Evolutionary conservation across 2,888 invertebrate species (phyloP).

Genomic region (Polydrusus cervinus): DNA sequence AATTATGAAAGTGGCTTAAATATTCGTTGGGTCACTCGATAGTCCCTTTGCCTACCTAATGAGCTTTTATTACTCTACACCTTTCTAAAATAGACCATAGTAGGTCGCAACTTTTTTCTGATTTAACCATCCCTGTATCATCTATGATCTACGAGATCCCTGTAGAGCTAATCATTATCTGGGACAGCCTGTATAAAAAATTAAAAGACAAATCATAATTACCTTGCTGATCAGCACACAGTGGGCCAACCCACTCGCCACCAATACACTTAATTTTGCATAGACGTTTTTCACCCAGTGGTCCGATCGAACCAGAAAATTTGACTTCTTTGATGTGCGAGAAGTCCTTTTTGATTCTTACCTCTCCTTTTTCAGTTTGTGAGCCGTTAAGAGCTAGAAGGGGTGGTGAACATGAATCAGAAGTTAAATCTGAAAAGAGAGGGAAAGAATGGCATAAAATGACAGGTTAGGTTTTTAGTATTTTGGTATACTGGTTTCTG

Average conservation of each 20-base stretch:
- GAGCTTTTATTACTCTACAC: too few species aligned
- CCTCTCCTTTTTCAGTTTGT: conserved; percentile 68
- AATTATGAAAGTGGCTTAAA: too few species aligned
- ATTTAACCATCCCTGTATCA: too few species aligned
- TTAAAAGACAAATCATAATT: conserved; percentile 48
- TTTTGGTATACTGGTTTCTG: too few species aligned
- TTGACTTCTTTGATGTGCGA: conserved; percentile 75
- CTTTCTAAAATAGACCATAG: too few species aligned
- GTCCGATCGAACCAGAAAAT: conserved; percentile 86
- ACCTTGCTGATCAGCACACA: conserved; percentile 86
- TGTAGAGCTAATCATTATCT: too few species aligned
- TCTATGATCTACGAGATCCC: too few species aligned
- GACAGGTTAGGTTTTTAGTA: background rate
- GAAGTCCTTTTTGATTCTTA: conserved; percentile 68
- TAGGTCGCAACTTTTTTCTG: too few species aligned
- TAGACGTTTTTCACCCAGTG: conserved; percentile 81
- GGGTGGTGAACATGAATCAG: conserved; percentile 70
- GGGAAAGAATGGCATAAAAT: background rate
- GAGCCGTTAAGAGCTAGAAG: conserved; percentile 70
- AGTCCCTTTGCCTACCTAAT: too few species aligned
- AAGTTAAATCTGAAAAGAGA: conserved; percentile 63
- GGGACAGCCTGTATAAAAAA: too few species aligned
- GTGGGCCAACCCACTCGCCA: conserved; percentile 89
- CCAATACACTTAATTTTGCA: conserved; percentile 91
- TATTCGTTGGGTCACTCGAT: too few species aligned